Evolutionary conservation across 1,140 invertebrate species (phyloP), one percentile per base, ranked within the genome.

Genomic region (Panonychus citri): DNA sequence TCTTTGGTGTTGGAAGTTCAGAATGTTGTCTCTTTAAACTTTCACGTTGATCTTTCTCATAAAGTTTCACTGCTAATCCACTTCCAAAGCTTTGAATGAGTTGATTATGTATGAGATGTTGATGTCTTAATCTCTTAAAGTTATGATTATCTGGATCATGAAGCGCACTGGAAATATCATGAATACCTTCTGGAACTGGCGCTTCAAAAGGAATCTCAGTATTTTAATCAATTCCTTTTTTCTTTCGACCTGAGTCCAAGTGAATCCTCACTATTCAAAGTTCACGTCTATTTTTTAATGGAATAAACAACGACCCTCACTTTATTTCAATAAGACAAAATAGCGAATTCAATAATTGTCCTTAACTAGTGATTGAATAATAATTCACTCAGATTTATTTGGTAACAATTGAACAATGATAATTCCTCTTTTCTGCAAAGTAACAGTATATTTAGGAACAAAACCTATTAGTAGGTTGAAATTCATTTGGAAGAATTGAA

Each of bases 131-230:
- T 61, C 81, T 75, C 25, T 81, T 81, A 66, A 94, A 95, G 70
- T 96, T 83, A 0, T 85, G 81, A 3, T 83, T 81, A 66, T 82
- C 76, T 12, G 86, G 86, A 68, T 91, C 85, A 53, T 88, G 80
- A 3, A 77, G 71, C 68, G 96, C 91, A 54, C 82, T 80, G 0
- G 85, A 79, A 0, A 89, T 94, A 66, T 96, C 89, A 68, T 93
- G 90, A 68, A 96, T 94, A 8, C 91, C 91, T 21, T 78, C 58
- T 0, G 87, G 81, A 8, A 91, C 89, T 54, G 77, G 76, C 70
- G 96, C 96, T 66, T 96, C 88, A 75, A 97, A 97, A 1, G 93
- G 90, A 64, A 98, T 87, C 72, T 99, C 95, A 0, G 81, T 78
- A 72, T 97, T 98, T 69, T 99, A 99, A 70, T 99, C 89, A 12